Evolutionary conservation across 2,888 invertebrate genomes (phyloP).

Genomic region (Sesamia inferens): DNA sequence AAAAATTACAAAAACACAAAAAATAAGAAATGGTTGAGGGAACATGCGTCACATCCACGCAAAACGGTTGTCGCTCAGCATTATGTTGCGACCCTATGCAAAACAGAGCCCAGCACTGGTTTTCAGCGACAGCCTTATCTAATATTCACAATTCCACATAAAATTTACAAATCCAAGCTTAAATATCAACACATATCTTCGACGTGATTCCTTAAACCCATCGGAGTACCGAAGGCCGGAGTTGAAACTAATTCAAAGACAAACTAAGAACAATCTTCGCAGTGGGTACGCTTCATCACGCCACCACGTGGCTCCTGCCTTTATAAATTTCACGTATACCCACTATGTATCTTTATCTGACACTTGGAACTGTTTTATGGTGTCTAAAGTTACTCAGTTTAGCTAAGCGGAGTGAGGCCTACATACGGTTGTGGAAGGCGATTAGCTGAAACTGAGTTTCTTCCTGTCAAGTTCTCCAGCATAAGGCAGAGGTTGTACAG

Average conservation of each 20-base stretch:
- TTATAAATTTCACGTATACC: slow-evolving; percentile 71
- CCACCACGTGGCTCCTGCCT: slow-evolving; percentile 52
- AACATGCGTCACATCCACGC: too few species aligned
- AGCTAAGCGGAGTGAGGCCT: slow-evolving; percentile 37
- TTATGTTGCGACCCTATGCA: too few species aligned
- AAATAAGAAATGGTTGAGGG: too few species aligned
- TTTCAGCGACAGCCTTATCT: background rate
- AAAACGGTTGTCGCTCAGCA: too few species aligned
- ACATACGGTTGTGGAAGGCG: slow-evolving; percentile 59
- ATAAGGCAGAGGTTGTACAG: slow-evolving; percentile 8
- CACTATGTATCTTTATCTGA: slow-evolving; percentile 74
- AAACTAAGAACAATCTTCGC: slow-evolving; percentile 57
- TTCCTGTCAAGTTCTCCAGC: background rate
- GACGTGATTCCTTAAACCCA: slow-evolving; percentile 33
- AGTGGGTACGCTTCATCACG: slow-evolving; percentile 53
- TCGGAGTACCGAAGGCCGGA: slow-evolving; percentile 21
- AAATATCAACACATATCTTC: slow-evolving; percentile 28
- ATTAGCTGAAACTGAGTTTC: slow-evolving; percentile 38
- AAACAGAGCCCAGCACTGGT: too few species aligned
- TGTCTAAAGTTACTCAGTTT: slow-evolving; percentile 72
- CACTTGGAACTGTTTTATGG: slow-evolving; percentile 78
- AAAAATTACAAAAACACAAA: too few species aligned
- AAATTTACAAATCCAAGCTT: background rate
- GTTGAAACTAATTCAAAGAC: slow-evolving; percentile 61
- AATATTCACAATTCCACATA: slow-evolving; percentile 9